phyloP scores from a whole-genome alignment of 1,140 invertebrate genomes.

The Spodoptera frugiperda region DNA sequence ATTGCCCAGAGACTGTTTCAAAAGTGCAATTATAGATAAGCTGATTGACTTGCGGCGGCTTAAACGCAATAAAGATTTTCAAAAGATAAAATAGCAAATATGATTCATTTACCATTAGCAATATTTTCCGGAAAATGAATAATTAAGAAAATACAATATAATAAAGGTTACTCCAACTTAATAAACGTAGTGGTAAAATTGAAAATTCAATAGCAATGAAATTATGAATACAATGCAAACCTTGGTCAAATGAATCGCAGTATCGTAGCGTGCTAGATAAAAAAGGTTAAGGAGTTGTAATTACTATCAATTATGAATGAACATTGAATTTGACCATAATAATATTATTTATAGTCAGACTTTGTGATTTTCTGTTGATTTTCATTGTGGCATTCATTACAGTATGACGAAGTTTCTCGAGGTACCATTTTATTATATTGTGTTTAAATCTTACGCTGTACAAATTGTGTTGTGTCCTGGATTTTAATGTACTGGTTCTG shows the following conservation, averaged over 20 bases:
- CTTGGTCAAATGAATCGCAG: slow-evolving; percentile 17
- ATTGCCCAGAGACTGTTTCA: too few species aligned
- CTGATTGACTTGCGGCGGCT: too few species aligned
- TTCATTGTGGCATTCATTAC: slow-evolving; percentile 16
- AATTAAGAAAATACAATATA: not conserved
- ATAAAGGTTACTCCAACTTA: not conserved
- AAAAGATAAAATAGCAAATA: too few species aligned
- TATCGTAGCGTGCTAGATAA: slow-evolving; percentile 43
- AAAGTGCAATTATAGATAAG: too few species aligned
- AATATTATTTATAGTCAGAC: slow-evolving; percentile 33
- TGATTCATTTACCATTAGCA: too few species aligned
- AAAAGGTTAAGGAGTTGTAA: slow-evolving; percentile 16
- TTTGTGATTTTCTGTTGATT: slow-evolving; percentile 32
- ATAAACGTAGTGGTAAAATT: not conserved
- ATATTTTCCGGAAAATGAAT: too few species aligned
- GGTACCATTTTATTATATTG: slow-evolving; percentile 42
- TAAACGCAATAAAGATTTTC: too few species aligned
- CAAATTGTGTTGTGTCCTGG: not conserved
- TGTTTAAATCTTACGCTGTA: not conserved
- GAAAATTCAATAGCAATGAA: slow-evolving; percentile 23
- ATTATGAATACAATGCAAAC: slow-evolving; percentile 39
- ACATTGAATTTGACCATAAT: slow-evolving; percentile 6
- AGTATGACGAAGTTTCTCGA: slow-evolving; percentile 39
- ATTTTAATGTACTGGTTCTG: not conserved
- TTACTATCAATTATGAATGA: slow-evolving; percentile 11